Evolutionary conservation across 2,797 vertebrate genomes (phyloP), one percentile per base, ranked within the genome.

Genomic region (Austrolebias charrua): DNA sequence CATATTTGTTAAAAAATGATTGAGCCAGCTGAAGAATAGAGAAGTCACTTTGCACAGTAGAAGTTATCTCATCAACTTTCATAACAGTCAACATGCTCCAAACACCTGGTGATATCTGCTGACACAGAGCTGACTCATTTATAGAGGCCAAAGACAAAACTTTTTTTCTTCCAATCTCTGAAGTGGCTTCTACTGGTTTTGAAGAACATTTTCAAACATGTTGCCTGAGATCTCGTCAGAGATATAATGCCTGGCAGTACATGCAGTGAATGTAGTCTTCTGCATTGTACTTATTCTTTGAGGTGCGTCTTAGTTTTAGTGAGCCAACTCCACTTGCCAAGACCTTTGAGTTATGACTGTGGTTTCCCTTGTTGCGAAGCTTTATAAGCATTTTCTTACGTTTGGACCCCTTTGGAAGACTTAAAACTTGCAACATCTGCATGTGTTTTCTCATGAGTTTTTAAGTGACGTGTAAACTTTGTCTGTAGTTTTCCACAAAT

Each of bases 1-100:
- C 73, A 59, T 80, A 60, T 71, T 61, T 80, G 18, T 81, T 79
- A 7, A 45, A 78, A 16, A 75, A 57, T 31, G 69, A 83, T 42
- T 82, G 69, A 11, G 66, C 80, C 1, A 81, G 42, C 55, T 73
- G 65, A 67, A 73, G 53, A 58, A 79, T 55, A 5, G 1, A 69
- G 3, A 60, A 54, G 46, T 76, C 78, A 74, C 15, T 74, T 4
- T 50, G 35, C 42, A 67, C 66, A 48, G 55, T 29, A 45, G 51
- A 51, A 60, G 75, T 45, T 18, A 46, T 54, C 1, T 76, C 64
- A 29, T 69, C n/a, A n/a, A n/a, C 55, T 47, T 56, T 76, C 69
- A 76, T 66, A 0, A 2, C 33, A 43, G 49, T n/a, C 16, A 72
- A 43, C 13, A 79, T 12, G 10, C 69, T 76, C 73, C 69, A 80